Base-by-base conservation (phyloP, 2,797 vertebrate genomes). In the Euthynnus affinis region DNA sequence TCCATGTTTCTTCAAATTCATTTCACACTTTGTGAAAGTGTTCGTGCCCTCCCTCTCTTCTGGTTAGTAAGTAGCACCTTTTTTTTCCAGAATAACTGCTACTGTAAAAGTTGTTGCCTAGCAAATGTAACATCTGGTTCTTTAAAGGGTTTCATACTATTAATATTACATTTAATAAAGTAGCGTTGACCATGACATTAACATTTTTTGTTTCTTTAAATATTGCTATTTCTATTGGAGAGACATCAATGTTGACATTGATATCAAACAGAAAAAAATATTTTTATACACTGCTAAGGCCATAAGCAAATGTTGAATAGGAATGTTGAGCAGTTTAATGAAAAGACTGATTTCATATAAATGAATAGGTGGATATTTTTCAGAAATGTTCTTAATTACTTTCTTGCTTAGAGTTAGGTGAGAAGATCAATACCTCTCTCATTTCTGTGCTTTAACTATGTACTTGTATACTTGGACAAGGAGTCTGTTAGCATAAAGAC, bases 1-100 rank as follows among this genome's bases (percentile, higher is more conserved):
- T 34, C 4, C 8, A 3, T 20, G 25, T 63, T 22, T 77, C 59
- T 80, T 25, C 61, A 76, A 53, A 46, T 37, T 71, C 10, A 37
- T 52, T 42, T 37, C 27, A 48, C 52, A 4, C 17, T 65, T 22
- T 23, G n/a, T 5, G 46, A 29, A 40, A 34, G 34, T 51, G 25
- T 40, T 8, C 12, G 0, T 66, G 17, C 17, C 8, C 20, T 66
- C 13, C 8, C 0, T 42, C 20, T 71, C 32, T 52, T 12, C 18
- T 58, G 61, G 5, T 27, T 17, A 15, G 14, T 46, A 15, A 17
- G 5, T 13, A 42, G 22, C 8, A 79, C 51, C 55, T 56, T 48
- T 14, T 15, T 23, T 20, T 59, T 42, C 40, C 52, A 60, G 40
- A 15, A 48, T 29, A 44, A 37, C 1, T n/a, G 37, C 20, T n/a